A percentile compares a stretch with the other conserved stretches of the same genome.
Conservation (phyloP, 2,113 vertebrate species). For the Phyllostomus discolor region DNA sequence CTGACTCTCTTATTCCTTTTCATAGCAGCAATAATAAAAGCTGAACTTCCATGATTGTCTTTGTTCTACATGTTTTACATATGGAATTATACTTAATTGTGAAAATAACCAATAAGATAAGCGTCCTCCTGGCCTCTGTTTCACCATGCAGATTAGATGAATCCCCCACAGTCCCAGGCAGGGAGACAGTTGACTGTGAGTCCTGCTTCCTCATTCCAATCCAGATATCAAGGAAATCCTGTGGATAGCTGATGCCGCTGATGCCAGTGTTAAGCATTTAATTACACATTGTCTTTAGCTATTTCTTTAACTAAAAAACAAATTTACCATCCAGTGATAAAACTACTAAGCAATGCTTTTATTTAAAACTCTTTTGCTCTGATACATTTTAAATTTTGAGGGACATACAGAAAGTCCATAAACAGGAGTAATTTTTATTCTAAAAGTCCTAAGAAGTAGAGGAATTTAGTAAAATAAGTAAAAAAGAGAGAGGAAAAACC, state of each 20-base stretch:
- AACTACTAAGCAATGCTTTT: neutral
- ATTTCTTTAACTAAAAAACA: neutral
- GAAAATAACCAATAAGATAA: neutral
- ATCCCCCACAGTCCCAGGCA: neutral
- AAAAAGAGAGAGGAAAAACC: neutral
- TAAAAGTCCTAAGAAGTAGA: neutral
- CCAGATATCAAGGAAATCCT: neutral
- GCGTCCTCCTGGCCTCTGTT: neutral
- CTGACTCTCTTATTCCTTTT: neutral
- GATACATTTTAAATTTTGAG: neutral
- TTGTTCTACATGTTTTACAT: neutral
- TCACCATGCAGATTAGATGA: too few species aligned
- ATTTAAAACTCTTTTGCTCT: neutral
- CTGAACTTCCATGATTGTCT: neutral
- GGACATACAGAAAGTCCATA: neutral
- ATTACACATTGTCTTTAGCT: neutral
- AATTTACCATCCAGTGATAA: neutral
- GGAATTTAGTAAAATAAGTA: neutral
- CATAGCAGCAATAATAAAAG: neutral
- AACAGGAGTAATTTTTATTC: neutral
- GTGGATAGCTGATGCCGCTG: neutral
- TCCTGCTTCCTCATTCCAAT: rapidly evolving
- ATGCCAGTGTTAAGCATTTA: neutral
- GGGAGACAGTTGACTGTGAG: neutral
- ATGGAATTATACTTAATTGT: neutral